Percentiles rank a stretch among this genome's conserved stretches.
Conservation (phyloP, 2,797 vertebrate species). For the Enteromius mattozi region DNA sequence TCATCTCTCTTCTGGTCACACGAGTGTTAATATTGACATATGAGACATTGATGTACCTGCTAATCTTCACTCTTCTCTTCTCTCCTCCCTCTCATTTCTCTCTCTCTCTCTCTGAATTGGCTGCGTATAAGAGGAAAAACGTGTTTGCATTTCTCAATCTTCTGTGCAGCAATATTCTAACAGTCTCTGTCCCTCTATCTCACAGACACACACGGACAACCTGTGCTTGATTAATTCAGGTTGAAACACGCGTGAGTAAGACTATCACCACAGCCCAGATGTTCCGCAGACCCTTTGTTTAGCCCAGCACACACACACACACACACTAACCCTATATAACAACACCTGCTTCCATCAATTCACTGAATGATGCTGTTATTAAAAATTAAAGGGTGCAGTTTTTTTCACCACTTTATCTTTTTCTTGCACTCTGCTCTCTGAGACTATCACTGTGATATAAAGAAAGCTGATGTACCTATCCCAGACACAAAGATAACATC, state of each 20-base stretch:
- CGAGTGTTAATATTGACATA: slow-evolving; percentile 4
- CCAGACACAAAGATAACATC: slow-evolving; percentile 67
- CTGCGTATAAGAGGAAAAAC: background rate
- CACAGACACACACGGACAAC: slow-evolving; percentile 61
- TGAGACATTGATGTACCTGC: slow-evolving; percentile 40
- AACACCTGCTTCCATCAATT: slow-evolving; percentile 63
- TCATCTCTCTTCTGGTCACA: background rate
- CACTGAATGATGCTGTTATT: slow-evolving; percentile 60
- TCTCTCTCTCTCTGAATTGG: slow-evolving; percentile 1
- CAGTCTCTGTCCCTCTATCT: slow-evolving; percentile 41
- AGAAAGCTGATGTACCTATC: slow-evolving; percentile 43
- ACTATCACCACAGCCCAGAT: slow-evolving; percentile 80
- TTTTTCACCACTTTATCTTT: slow-evolving; percentile 66
- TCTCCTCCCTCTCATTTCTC: background rate
- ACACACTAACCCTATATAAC: slow-evolving; percentile 22
- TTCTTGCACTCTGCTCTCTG: slow-evolving; percentile 55
- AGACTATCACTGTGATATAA: slow-evolving; percentile 66
- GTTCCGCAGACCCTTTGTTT: slow-evolving; percentile 70
- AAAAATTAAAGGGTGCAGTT: slow-evolving; percentile 61
- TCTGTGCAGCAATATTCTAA: background rate
- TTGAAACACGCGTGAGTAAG: slow-evolving; percentile 71
- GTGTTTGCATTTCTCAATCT: slow-evolving; percentile 28
- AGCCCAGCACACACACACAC: background rate
- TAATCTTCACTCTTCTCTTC: background rate
- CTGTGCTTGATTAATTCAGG: slow-evolving; percentile 79